Evolutionary conservation across 2,888 invertebrate genomes (phyloP).

Genomic region (Orchestes rusci): DNA sequence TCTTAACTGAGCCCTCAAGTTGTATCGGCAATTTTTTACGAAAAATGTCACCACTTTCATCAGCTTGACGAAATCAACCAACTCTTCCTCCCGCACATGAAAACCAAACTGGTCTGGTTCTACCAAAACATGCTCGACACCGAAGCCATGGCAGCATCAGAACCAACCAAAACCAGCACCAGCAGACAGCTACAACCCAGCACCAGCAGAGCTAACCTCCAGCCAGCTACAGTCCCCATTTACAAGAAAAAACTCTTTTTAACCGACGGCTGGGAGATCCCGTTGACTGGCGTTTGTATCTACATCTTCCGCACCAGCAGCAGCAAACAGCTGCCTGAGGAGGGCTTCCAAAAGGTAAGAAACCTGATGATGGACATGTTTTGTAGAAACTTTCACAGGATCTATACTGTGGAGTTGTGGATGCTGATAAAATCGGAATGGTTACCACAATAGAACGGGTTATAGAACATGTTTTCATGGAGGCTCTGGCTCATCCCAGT

Average conservation of each 20-base stretch:
- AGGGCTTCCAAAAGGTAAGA: conserved; percentile 82
- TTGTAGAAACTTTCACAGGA: conserved; percentile 40
- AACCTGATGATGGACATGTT: too few species aligned
- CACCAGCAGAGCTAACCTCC: conserved; percentile 37
- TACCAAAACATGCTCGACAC: conserved; percentile 81
- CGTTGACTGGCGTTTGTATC: conserved; percentile 75
- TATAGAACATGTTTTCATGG: conserved; percentile 85
- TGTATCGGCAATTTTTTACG: neutral
- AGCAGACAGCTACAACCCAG: conserved; percentile 37
- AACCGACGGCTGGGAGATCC: conserved; percentile 77
- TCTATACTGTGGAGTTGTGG: conserved; percentile 70
- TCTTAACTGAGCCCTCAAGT: too few species aligned
- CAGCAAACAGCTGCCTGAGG: conserved; percentile 79
- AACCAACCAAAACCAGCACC: conserved; percentile 36
- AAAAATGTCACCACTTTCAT: neutral
- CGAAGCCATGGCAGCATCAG: conserved; percentile 29
- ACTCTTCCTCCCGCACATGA: conserved; percentile 77
- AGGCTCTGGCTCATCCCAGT: conserved; percentile 75
- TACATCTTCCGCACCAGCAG: conserved; percentile 81
- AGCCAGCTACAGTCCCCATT: conserved; percentile 40
- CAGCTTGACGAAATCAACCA: conserved; percentile 84
- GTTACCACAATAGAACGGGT: conserved; percentile 83
- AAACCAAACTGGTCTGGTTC: conserved; percentile 80
- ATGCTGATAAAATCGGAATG: conserved; percentile 69
- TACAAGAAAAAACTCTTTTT: conserved; percentile 72